These are phyloP conservation scores for Harpagifer antarcticus DNA, from an alignment of 2,797 vertebrate species.

Conservation along the genomic window DNA sequence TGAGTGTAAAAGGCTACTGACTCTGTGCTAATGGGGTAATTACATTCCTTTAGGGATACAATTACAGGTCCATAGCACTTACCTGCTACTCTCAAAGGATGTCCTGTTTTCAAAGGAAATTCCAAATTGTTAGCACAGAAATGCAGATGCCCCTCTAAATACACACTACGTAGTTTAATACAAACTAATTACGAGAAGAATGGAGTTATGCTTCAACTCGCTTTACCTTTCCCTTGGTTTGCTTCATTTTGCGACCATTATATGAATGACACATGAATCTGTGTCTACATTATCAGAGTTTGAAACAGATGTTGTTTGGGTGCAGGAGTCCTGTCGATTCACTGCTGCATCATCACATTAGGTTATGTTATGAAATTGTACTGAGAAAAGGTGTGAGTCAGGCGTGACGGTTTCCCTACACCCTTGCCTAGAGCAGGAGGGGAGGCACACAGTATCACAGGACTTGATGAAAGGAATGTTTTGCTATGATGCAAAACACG, in stretches of 20 bases:
- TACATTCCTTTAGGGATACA: slow-evolving; percentile 70
- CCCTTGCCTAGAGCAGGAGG: slow-evolving; percentile 42
- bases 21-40: slow-evolving; percentile 75
- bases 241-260: slow-evolving; percentile 5
- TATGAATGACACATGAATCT: slow-evolving; percentile 19
- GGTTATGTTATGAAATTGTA: slow-evolving; percentile 21
- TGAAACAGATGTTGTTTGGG: slow-evolving; percentile 67
- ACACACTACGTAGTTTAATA: slow-evolving; percentile 55
- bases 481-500: slow-evolving; percentile 32
- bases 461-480: slow-evolving; percentile 37
- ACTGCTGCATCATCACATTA: slow-evolving; percentile 61
- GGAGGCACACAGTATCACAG: slow-evolving; percentile 18
- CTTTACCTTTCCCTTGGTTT: slow-evolving; percentile 33
- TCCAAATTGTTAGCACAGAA: slow-evolving; percentile 60
- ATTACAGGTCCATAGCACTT: slow-evolving; percentile 74
- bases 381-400: slow-evolving; percentile 62
- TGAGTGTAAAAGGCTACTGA: slow-evolving; percentile 64
- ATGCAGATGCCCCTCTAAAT: slow-evolving; percentile 46
- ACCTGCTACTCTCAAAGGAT: slow-evolving; percentile 72
- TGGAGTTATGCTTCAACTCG: slow-evolving; percentile 14
- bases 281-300: slow-evolving; percentile 15
- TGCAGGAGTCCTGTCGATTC: slow-evolving; percentile 58
- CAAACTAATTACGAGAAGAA: slow-evolving; percentile 62
- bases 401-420: slow-evolving; percentile 58
- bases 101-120: slow-evolving; percentile 74